Conservation (phyloP, 30 jellyfish, hydroid and myxozoan species). For the Aurelia sp. region DNA sequence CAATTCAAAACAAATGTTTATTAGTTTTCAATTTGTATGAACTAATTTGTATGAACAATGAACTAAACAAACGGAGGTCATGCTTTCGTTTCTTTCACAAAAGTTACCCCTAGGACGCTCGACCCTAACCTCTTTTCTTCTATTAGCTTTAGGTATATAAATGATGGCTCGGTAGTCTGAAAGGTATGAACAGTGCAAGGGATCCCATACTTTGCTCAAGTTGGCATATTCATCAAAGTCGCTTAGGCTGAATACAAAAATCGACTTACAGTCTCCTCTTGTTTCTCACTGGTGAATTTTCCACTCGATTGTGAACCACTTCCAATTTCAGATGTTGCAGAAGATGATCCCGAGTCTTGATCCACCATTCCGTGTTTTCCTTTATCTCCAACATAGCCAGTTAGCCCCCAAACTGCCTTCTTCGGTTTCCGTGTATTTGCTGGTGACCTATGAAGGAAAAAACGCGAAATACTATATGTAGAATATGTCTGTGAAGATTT, state of each 20-base stretch:
- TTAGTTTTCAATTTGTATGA: no score
- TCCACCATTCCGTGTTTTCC: conserved; percentile 11
- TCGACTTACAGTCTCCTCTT: not conserved
- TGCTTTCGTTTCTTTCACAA: no score
- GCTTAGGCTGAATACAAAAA: not conserved
- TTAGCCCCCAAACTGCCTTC: conserved; percentile 56
- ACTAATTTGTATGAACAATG: no score
- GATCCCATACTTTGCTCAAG: not conserved
- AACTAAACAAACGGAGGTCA: not conserved
- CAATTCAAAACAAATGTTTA: no score
- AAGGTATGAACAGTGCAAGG: no score
- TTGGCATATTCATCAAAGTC: not conserved
- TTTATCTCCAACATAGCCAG: conserved; percentile 56
- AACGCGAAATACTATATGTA: not conserved
- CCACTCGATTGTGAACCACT: conserved; percentile 61
- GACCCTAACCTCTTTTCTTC: no score
- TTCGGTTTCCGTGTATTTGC: conserved; percentile 23
- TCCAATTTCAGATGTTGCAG: conserved; percentile 26
- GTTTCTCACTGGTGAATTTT: not conserved
- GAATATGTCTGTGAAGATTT: not conserved
- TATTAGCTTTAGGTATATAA: not conserved
- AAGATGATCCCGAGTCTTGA: conserved; percentile 44
- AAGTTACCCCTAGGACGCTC: no score
- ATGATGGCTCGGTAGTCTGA: not conserved
- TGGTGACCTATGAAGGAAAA: conserved; percentile 5